A percentile compares a stretch with the other conserved stretches of the same genome.
These are phyloP conservation scores for Microtus ochrogaster DNA, from an alignment of 2,113 vertebrate species.

Conservation along the genomic window DNA sequence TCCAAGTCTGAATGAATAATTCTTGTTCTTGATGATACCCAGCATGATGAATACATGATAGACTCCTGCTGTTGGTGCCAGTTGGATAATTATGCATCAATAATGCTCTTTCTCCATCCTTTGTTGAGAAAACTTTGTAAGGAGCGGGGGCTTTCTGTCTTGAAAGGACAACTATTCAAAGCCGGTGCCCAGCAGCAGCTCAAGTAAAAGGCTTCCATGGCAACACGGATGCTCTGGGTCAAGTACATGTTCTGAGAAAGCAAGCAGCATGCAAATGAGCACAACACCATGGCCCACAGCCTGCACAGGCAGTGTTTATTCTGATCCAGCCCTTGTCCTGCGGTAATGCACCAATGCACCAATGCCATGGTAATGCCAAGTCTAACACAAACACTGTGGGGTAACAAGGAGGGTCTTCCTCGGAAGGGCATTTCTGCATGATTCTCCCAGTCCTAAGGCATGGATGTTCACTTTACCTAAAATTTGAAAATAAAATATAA, in stretches of 20 bases:
- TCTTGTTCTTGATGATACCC: background rate
- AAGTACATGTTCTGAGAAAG: conserved; percentile 43
- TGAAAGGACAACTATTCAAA: conserved; percentile 54
- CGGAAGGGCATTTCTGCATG: conserved; percentile 52
- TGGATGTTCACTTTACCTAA: conserved; percentile 77
- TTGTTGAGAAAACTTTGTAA: conserved; percentile 24
- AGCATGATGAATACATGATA: background rate
- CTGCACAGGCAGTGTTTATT: background rate
- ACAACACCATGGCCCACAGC: background rate
- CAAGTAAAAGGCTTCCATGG: conserved; percentile 60
- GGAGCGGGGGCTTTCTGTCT: conserved; percentile 7
- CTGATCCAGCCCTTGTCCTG: conserved; percentile 17
- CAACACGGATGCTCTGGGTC: conserved; percentile 53
- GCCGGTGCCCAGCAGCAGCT: background rate
- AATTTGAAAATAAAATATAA: conserved; percentile 68
- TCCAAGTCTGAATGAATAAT: background rate
- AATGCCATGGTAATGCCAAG: background rate
- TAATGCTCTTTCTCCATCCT: background rate
- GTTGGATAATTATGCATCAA: conserved; percentile 58
- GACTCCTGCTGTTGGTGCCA: background rate
- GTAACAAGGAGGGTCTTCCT: background rate
- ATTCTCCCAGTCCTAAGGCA: conserved; percentile 28
- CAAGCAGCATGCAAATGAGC: conserved; percentile 54
- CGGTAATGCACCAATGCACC: background rate
- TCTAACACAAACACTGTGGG: conserved; percentile 4